Conservation (phyloP, 53 echinoderm and acorn worm species). For the Henricia sp. region DNA sequence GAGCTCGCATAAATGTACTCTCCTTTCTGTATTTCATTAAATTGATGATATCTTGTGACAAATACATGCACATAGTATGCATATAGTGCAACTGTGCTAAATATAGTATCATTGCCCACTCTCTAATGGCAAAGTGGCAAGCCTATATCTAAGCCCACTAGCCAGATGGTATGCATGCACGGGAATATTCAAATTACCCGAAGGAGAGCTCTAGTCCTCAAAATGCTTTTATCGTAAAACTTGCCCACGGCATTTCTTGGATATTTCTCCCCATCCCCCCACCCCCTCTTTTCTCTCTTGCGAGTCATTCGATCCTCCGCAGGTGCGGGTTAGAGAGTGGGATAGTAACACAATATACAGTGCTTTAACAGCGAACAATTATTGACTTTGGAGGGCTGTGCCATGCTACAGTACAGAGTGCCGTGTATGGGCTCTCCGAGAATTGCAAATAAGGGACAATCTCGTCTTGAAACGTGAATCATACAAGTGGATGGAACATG, state of each 20-base stretch:
- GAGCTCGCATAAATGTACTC: too few relatives aligned
- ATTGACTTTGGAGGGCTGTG: slow-evolving; percentile 23
- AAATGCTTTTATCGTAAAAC: slow-evolving; percentile 40
- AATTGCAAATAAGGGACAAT: slow-evolving; percentile 43
- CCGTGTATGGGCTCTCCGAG: not conserved
- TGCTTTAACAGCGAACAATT: slow-evolving; percentile 48
- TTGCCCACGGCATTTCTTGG: slow-evolving; percentile 19
- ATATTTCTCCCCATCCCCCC: not conserved
- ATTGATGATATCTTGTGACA: too few relatives aligned
- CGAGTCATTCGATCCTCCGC: slow-evolving; percentile 42
- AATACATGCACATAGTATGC: too few relatives aligned
- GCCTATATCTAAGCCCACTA: too few relatives aligned
- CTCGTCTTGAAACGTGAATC: too few relatives aligned
- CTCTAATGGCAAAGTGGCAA: too few relatives aligned
- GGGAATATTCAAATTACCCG: slow-evolving; percentile 34
- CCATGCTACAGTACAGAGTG: not conserved
- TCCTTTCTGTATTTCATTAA: too few relatives aligned
- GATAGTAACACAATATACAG: slow-evolving; percentile 53
- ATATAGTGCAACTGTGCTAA: too few relatives aligned
- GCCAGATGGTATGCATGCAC: not conserved
- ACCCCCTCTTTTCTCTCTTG: not conserved
- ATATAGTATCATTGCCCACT: too few relatives aligned
- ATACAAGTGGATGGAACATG: too few relatives aligned
- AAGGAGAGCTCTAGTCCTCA: slow-evolving; percentile 19
- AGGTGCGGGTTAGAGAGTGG: slow-evolving; percentile 14